A percentile compares a stretch with the other conserved stretches of the same genome.
Evolutionary conservation across 2,113 vertebrate species (phyloP).

Genomic region (Montifringilla adamsi): DNA sequence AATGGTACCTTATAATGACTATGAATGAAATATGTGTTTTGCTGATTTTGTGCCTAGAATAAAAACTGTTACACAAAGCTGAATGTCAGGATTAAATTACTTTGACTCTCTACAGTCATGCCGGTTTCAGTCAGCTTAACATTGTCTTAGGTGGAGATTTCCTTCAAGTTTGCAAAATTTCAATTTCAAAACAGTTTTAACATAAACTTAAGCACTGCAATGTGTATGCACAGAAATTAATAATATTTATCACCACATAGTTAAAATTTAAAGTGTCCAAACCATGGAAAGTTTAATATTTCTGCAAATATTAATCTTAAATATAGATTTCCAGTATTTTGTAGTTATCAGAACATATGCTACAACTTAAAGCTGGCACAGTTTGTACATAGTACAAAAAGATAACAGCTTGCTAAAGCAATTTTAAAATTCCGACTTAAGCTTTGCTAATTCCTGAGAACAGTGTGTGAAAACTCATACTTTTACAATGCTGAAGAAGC

Average conservation of each 20-base stretch:
- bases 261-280: not conserved
- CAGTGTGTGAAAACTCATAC: not conserved
- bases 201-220: not conserved
- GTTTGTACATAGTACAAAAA: not conserved
- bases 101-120: not conserved
- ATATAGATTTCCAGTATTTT: not conserved
- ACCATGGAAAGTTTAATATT: not conserved
- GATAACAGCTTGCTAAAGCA: not conserved
- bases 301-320: not conserved
- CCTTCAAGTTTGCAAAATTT: not conserved
- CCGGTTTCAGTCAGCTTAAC: not conserved
- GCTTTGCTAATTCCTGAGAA: not conserved
- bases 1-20: not conserved
- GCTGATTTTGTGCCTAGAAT: not conserved
- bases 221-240: not conserved
- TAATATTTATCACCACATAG: not conserved
- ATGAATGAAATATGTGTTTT: not conserved
- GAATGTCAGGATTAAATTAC: not conserved
- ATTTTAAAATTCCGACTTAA: not conserved
- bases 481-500: not conserved
- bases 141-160: not conserved
- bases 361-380: not conserved
- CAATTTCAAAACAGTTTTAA: not conserved
- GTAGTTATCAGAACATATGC: conserved; percentile 4
- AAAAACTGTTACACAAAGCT: not conserved